Evolutionary conservation across 2,888 invertebrate species (phyloP), one percentile per base, ranked within the genome.

Genomic region (Troilus luridus): DNA sequence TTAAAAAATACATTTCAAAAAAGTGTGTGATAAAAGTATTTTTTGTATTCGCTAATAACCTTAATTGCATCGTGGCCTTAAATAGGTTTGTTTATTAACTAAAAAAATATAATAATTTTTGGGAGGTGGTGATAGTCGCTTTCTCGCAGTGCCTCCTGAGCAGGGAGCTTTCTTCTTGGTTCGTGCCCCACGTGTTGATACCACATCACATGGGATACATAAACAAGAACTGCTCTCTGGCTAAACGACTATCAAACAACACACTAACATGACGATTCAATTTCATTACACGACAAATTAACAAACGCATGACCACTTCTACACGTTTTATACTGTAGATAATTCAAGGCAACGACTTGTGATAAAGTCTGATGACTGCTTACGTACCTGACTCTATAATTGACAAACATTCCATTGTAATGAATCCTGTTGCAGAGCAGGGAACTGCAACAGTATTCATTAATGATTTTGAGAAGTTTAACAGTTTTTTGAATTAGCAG

Each of bases 91-190:
- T 64, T 9, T 64, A 67, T 3, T 24, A 24, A 54, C 19, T 85
- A 12, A 41, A 85, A n/a, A 56, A 85, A n/a, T 41, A 14, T 19
- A 77, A 77, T 41, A n/a, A 54, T 92, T 92, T 92, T 92, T 92
- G 92, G 92, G 92, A 92, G 92, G 92, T 91, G 91, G 91, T 56
- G 92, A 91, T 85, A 41, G 91, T 92, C 92, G 92, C 92, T 92
- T 92, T 89, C 92, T 72, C 91, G 92, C 90, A 92, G 92, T 92
- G 92, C 92, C 92, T 92, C 92, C 92, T 91, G 92, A 92, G 91
- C 92, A 91, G 91, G 27, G 90, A 77, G 62, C 90, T 77, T 77
- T 24, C 17, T 6, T 58, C 56, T 90, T 54, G 2, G 24, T 58
- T 58, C 24, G 90, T 56, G 59, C 17, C 59, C 67, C 59, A 58